Evolutionary conservation across 1,140 invertebrate genomes (phyloP), one percentile per base, ranked within the genome.

Genomic region (Drosophila subobscura): DNA sequence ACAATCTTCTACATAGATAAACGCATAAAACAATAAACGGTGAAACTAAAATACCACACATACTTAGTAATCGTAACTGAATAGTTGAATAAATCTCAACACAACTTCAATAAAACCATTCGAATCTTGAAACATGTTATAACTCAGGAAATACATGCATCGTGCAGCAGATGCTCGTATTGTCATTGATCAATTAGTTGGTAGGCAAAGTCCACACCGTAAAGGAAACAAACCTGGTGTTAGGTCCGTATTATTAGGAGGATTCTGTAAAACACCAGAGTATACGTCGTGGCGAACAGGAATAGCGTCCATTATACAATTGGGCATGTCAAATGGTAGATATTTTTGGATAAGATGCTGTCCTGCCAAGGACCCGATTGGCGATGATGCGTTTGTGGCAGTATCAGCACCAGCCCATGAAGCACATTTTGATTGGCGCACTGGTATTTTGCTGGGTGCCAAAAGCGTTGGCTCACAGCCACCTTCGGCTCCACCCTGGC

Each of bases 401-500:
- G 65, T 51, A 27, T 90, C 92, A 55, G 91, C 92, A 2, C 93
- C 93, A 65, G 92, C 92, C 93, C 93, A 94, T 5, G 93, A 93
- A 23, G 93, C 93, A 80, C 93, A 93, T 78, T 94, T 93, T 65
- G 93, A 93, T 47, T 93, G 88, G 16, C 91, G 88, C 44, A 91
- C 58, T 44, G 91, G 91, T 50, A 91, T 91, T 71, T 91, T 91
- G 64, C 91, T 91, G 23, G 74, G 74, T 10, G 65, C 55, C 5
- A 40, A 41, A 5, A 56, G 29, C 41, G 65, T 40, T 10, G 58
- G 5, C 20, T 77, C 77, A 52, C 14, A 59, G 29, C 10, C 92
- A 20, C 8, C 22, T n/a, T 46, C 45, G 76, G 22, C 90, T 14
- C 23, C 55, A 16, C 23, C 46, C 27, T 16, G 47, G 12, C 25